phyloP scores from a whole-genome alignment of 2,888 invertebrate species.

The Tiphia femorata region DNA sequence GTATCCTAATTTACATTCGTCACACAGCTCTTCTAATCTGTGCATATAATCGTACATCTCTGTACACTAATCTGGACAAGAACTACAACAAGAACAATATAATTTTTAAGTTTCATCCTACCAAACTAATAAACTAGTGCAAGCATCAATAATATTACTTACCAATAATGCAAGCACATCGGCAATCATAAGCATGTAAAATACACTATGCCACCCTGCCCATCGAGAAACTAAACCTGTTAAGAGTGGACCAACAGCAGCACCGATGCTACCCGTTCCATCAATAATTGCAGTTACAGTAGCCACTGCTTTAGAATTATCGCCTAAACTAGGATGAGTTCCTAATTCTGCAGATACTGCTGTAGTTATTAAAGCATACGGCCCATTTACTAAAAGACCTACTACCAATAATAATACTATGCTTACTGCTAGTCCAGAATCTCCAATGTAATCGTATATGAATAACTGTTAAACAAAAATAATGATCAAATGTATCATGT shows the following conservation, averaged over 20 bases:
- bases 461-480: slow-evolving; percentile 76
- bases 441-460: slow-evolving; percentile 82
- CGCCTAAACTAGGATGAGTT: slow-evolving; percentile 86
- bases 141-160: slow-evolving; percentile 24
- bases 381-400: slow-evolving; percentile 93
- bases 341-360: slow-evolving; percentile 96
- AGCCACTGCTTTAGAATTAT: slow-evolving; percentile 90
- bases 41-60: slow-evolving; percentile 58
- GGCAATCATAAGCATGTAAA: slow-evolving; percentile 89
- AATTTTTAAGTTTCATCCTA: neutral
- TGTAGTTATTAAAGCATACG: slow-evolving; percentile 96
- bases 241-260: slow-evolving; percentile 91
- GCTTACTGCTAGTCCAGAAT: slow-evolving; percentile 74
- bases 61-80: slow-evolving; percentile 66
- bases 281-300: slow-evolving; percentile 99
- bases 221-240: slow-evolving; percentile 82
- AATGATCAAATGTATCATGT: neutral
- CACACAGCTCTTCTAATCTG: slow-evolving; percentile 45
- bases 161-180: slow-evolving; percentile 84
- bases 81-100: slow-evolving; percentile 57
- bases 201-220: slow-evolving; percentile 86
- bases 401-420: slow-evolving; percentile 79
- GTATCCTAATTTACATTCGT: too few relatives aligned
- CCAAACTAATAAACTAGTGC: neutral
- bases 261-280: slow-evolving; percentile 94